Evolutionary conservation across 2,888 invertebrate genomes (phyloP), one percentile per base, ranked within the genome.

Genomic region (Epiperipatus broadwayi): DNA sequence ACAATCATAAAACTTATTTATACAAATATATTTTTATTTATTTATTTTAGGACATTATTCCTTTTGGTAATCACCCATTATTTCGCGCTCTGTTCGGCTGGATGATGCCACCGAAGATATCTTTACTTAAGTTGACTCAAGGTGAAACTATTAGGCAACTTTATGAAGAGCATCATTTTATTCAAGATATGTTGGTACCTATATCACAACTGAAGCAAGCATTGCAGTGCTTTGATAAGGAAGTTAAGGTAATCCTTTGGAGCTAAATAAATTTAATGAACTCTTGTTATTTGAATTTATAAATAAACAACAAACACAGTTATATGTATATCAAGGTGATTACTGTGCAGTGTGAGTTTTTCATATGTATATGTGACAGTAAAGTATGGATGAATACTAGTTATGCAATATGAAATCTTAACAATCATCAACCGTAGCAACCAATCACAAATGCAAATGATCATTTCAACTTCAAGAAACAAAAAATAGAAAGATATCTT

Each of bases 31-130:
- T 10, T 31, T 31, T 31, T 5, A 8, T 8, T n/a, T 36, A 10
- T 21, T 33, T 14, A 35, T 48, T 56, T 10, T 57, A 78, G 73
- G 78, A 81, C 47, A 79, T 83, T 35, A 70, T 83, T 40, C 73
- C 80, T 0, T 83, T 81, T 55, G 81, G 80, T 18, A 81, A 83
- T 58, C 67, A 75, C 52, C 52, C 65, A 0, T 21, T 77, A 20
- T 81, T 81, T 60, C 71, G 81, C 1, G 68, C 64, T 46, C 55
- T 77, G 8, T 65, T 78, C 41, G 81, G 80, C 1, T 81, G 80
- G 80, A 61, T 77, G 60, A 71, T 78, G 60, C 81, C 81, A 0
- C 79, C 79, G 0, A 81, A 81, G 55, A 72, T 81, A 7, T 73
- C 79, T 0, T 63, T 81, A 5, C 60, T 83, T 44, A 83, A 83